Evolutionary conservation across 2,888 invertebrate genomes (phyloP), one percentile per base, ranked within the genome.

Genomic region (Congeria kusceri): DNA sequence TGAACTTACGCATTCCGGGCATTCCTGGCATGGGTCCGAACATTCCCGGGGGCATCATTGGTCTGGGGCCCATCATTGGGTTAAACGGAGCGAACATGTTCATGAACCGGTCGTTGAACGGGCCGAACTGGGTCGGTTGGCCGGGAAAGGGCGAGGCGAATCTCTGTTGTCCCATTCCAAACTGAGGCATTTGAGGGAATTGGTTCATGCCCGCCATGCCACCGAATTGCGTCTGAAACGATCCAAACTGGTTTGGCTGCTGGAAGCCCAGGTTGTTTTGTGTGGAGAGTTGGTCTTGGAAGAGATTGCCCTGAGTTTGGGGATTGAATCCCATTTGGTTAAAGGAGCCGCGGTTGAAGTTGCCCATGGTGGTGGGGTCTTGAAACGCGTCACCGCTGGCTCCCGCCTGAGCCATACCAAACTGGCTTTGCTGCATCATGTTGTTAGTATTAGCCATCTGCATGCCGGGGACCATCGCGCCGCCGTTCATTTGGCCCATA

Each of bases 311-410:
- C 53, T 53, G 53, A 15, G 53, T 25, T 20, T 53, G 53, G 1
- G 53, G 25, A 53, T 53, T 53, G 53, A 53, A 53, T 53, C 53
- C 53, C 53, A 53, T 4, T 25, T 53, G 53, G 53, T 53, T 53
- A 20, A 53, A 53, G 53, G 2, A 3, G 53, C 20, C 20, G 25
- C 53, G 53, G 53, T 53, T 53, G 53, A 53, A 53, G 53, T 53
- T 53, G 2, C 53, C 53, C 53, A 53, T 53, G 20, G 53, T 9
- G 53, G 53, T 53, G 20, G 53, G 53, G 25, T 53, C 53, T 20
- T 20, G 25, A 9, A 53, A 53, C 15, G 20, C 20, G 18, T 15
- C 49, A 20, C 20, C 15, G 49, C 15, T 49, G 49, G 49, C 20
- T 32, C 32, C 32, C 5, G 9, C 5, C 46, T 44, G 46, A 18